These are phyloP conservation scores for Orcinus orca DNA, from an alignment of 2,113 vertebrate species.

Conservation along the genomic window DNA sequence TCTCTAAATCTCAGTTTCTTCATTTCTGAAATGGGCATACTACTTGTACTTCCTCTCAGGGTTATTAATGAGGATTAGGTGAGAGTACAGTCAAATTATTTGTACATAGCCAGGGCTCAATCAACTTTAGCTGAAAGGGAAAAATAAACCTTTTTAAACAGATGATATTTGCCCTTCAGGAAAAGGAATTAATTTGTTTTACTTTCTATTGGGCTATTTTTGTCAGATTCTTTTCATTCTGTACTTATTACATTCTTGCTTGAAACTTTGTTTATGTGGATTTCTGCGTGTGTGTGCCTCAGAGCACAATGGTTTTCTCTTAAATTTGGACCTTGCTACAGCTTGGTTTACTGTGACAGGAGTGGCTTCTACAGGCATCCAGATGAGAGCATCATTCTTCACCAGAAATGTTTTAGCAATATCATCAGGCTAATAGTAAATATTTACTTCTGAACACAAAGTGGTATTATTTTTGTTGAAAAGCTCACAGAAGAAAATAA, in stretches of 20 bases:
- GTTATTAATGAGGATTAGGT: constrained; percentile 44
- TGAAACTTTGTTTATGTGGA: constrained; percentile 26
- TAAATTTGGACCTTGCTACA: constrained; percentile 1
- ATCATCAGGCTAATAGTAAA: background rate
- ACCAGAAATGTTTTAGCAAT: constrained; percentile 1
- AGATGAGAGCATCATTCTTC: background rate
- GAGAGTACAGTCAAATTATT: constrained; percentile 52
- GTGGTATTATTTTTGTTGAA: background rate
- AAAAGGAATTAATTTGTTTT: constrained; percentile 67
- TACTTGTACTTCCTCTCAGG: constrained; percentile 48
- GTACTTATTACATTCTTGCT: constrained; percentile 10
- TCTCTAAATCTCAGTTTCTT: constrained; percentile 13
- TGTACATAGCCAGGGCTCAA: constrained; percentile 45
- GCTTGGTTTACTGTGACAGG: background rate
- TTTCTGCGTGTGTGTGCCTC: constrained; percentile 50
- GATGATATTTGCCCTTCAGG: constrained; percentile 52
- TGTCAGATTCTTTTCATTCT: constrained; percentile 70
- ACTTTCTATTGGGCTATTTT: constrained; percentile 53
- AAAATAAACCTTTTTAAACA: constrained; percentile 57
- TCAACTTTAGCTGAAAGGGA: constrained; percentile 50
- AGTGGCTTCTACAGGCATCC: background rate
- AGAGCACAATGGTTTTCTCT: constrained; percentile 13
- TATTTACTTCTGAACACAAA: constrained; percentile 15
- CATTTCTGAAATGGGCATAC: constrained; percentile 15
- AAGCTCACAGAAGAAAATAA: constrained; percentile 37